Evolutionary conservation across 2,888 invertebrate genomes (phyloP).

Genomic region (Cantharis rufa): DNA sequence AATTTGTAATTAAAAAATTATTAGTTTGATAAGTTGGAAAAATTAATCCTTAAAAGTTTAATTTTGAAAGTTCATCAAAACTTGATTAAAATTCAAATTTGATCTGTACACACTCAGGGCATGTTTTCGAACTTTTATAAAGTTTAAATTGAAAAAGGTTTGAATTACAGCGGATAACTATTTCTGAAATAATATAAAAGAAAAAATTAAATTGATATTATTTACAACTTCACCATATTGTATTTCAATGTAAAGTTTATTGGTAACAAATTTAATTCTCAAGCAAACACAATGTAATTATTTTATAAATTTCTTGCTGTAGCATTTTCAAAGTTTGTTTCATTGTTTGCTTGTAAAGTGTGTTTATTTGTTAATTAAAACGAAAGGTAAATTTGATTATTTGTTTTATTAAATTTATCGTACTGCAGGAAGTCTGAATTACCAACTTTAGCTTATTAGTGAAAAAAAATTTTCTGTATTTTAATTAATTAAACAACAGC

Average conservation of each 20-base stretch:
- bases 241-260: neutral
- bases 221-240: neutral
- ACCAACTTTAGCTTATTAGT: neutral
- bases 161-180: neutral
- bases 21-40: neutral
- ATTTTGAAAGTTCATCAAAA: neutral
- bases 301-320: neutral
- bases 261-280: neutral
- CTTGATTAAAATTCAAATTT: neutral
- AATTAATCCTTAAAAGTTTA: neutral
- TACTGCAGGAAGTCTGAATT: neutral
- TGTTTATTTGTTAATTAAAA: neutral
- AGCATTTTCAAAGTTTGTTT: neutral
- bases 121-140: neutral
- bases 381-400: neutral
- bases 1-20: neutral
- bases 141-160: neutral
- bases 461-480: too few species aligned
- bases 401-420: neutral
- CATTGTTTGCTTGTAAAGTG: neutral
- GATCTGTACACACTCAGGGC: neutral
- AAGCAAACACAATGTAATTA: neutral
- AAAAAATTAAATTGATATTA: neutral
- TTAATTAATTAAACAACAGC: too few species aligned
- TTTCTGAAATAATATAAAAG: neutral